Evolutionary conservation across 2,113 vertebrate species (phyloP).

Genomic region (Poecile atricapillus): DNA sequence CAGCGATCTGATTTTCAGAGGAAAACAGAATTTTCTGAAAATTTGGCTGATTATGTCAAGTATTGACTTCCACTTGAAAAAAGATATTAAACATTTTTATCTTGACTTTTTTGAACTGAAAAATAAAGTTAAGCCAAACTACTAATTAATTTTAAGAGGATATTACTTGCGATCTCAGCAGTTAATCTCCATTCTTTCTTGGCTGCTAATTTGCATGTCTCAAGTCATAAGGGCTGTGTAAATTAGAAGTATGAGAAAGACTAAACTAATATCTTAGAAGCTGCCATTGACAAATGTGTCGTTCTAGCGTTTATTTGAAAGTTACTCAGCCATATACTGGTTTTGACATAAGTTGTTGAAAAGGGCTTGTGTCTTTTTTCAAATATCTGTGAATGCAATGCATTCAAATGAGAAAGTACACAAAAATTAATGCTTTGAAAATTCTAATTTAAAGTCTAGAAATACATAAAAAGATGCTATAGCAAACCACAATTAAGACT

Average conservation of each 20-base stretch:
- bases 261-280: not conserved
- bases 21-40: not conserved
- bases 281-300: not conserved
- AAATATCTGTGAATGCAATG: not conserved
- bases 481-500: not conserved
- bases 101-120: not conserved
- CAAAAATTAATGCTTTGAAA: not conserved
- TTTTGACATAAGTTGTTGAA: not conserved
- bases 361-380: not conserved
- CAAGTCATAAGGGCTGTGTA: not conserved
- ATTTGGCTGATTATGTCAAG: not conserved
- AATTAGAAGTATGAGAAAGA: not conserved
- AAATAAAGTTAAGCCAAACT: not conserved
- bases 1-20: not conserved
- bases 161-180: not conserved
- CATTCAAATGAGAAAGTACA: not conserved
- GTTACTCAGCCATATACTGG: not conserved
- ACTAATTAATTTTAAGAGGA: not conserved
- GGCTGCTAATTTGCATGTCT: not conserved
- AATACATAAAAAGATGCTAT: not conserved
- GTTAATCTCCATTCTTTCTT: not conserved
- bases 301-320: not conserved
- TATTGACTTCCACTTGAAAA: not conserved
- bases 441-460: not conserved
- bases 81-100: not conserved